A percentile compares a stretch with the other conserved stretches of the same genome.
Evolutionary conservation across 2,888 invertebrate genomes (phyloP).

Genomic region (Odontomyia ornata): DNA sequence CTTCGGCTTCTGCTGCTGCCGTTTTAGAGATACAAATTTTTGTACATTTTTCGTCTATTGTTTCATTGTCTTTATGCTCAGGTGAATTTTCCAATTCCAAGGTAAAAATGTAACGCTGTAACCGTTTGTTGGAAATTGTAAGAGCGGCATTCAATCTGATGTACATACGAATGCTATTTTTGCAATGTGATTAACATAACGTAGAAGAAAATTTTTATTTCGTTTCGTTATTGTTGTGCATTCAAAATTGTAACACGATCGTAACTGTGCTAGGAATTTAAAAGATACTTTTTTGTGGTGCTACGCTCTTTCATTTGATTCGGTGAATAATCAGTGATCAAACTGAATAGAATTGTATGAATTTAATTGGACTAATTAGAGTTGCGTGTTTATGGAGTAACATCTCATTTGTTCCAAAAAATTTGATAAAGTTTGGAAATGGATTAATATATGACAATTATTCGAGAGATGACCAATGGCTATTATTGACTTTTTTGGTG

Average conservation of each 20-base stretch:
- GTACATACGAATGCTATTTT: background rate
- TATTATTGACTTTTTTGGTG: too few relatives aligned
- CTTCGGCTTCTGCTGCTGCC: too few relatives aligned
- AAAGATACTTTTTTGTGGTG: too few relatives aligned
- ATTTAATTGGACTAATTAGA: too few relatives aligned
- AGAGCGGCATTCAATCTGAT: background rate
- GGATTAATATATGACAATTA: too few relatives aligned
- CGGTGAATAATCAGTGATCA: too few relatives aligned
- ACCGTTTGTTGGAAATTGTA: conserved; percentile 15
- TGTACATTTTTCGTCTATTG: conserved; percentile 30
- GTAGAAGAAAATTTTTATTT: background rate
- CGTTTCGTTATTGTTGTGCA: background rate
- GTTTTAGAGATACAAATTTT: background rate
- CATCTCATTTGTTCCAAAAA: too few relatives aligned
- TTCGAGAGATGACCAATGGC: too few relatives aligned
- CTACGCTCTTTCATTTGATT: too few relatives aligned
- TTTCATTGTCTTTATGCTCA: conserved; percentile 35
- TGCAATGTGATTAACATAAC: background rate
- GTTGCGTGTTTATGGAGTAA: too few relatives aligned
- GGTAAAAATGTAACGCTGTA: conserved; percentile 1
- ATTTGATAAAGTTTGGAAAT: too few relatives aligned
- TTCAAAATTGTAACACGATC: background rate
- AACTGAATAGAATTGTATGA: too few relatives aligned
- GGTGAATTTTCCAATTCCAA: conserved; percentile 34
- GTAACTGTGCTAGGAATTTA: background rate